Evolutionary conservation across 2,113 vertebrate genomes (phyloP), one percentile per base, ranked within the genome.

Genomic region (Pycnonotus jocosus): DNA sequence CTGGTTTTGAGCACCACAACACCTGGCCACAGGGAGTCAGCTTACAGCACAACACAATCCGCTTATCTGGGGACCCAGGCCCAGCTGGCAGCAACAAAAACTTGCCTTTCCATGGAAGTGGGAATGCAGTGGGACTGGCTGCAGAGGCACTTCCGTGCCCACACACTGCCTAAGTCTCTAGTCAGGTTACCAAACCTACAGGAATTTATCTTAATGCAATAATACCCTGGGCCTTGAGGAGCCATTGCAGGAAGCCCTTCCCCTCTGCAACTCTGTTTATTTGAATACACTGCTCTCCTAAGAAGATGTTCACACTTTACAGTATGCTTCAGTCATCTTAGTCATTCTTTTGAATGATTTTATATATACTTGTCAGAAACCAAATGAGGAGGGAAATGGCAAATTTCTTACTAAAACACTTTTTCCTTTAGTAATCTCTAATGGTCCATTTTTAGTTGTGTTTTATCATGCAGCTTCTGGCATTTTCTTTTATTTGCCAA

Each of bases 111-210:
- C 3, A 1, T 25, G n/a, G 15, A 69, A 60, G 4, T 3, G 8
- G 9, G 9, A 42, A 25, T n/a, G n/a, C n/a, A n/a, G n/a, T n/a
- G n/a, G n/a, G n/a, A n/a, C n/a, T 3, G 5, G 15, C 31, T 80
- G 31, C 61, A 84, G 30, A 61, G 45, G 16, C n/a, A 24, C 4
- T 86, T 7, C n/a, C 8, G 15, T 47, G 31, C 28, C 23, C 44
- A 83, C 12, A 40, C 10, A 30, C 35, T 58, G 25, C 23, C 3
- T 1, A 3, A 0, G 0, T 44, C 23, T 71, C 47, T 23, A 65
- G 38, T 17, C 1, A 1, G 3, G 15, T 7, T 62, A 20, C 17
- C 51, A 84, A 72, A 77, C 30, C 40, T 64, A 38, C 2, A 30
- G 21, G 23, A 86, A 64, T 42, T 76, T 57, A 40, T 27, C 22